A percentile compares a stretch with the other conserved stretches of the same genome.
These are phyloP conservation scores for honey bee (Apis mellifera) DNA, from an alignment of 1,140 invertebrate species.

Conservation along the genomic window Amel_HAv3.1 CM009936.2:14251001-14251500, in stretches of 20 bases:
- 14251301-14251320: no score
- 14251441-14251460: no score
- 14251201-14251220: constrained; percentile 60
- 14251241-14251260: neutral
- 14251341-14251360: no score
- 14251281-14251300: no score
- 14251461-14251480: no score
- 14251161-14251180: constrained; percentile 44
- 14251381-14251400: no score
- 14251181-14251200: constrained; percentile 29
- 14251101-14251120: neutral
- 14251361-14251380: no score
- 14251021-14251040: neutral
- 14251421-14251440: no score
- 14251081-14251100: constrained; percentile 5
- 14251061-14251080: neutral
- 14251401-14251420: no score
- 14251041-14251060: constrained; percentile 1
- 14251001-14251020: neutral
- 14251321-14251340: no score
- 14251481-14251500: no score
- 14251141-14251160: constrained; percentile 45
- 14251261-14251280: neutral
- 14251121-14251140: neutral
- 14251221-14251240: constrained; percentile 23